Percentiles rank a stretch among this genome's conserved stretches.
These are phyloP conservation scores for Potamilus streckersoni DNA, from an alignment of 1,140 invertebrate genomes.

Conservation along the genomic window DNA sequence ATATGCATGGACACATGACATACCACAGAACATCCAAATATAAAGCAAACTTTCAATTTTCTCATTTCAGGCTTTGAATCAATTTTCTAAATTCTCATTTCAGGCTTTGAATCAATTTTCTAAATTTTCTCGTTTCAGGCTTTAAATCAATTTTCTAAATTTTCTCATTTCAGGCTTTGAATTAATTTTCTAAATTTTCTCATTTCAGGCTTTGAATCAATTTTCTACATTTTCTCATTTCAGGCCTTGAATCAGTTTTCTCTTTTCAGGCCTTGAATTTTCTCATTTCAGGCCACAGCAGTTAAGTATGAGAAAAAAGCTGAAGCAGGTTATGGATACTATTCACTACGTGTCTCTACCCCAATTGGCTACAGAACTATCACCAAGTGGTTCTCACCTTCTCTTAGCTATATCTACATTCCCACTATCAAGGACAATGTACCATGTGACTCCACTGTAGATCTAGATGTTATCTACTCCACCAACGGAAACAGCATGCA, in stretches of 20 bases:
- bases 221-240: no score
- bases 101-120: no score
- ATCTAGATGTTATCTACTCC: slow-evolving; percentile 57
- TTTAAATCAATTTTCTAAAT: no score
- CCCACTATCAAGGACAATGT: slow-evolving; percentile 31
- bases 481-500: slow-evolving; percentile 44
- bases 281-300: slow-evolving; percentile 35
- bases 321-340: slow-evolving; percentile 13
- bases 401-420: slow-evolving; percentile 63
- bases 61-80: slow-evolving; percentile 23
- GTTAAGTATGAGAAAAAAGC: slow-evolving; percentile 15
- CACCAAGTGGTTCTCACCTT: slow-evolving; percentile 63
- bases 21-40: no score
- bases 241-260: no score
- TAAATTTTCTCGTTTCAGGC: no score
- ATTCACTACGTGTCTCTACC: slow-evolving; percentile 30
- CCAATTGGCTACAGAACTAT: slow-evolving; percentile 32
- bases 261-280: no score
- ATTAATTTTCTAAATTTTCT: slow-evolving; percentile 10
- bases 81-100: slow-evolving; percentile 11
- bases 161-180: slow-evolving; percentile 31
- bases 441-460: slow-evolving; percentile 47
- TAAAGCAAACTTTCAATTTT: background rate
- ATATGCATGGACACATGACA: no score
- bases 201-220: no score